These are phyloP conservation scores for Plutomurus gul DNA, from an alignment of 1,140 invertebrate genomes.

Conservation along the genomic window DNA sequence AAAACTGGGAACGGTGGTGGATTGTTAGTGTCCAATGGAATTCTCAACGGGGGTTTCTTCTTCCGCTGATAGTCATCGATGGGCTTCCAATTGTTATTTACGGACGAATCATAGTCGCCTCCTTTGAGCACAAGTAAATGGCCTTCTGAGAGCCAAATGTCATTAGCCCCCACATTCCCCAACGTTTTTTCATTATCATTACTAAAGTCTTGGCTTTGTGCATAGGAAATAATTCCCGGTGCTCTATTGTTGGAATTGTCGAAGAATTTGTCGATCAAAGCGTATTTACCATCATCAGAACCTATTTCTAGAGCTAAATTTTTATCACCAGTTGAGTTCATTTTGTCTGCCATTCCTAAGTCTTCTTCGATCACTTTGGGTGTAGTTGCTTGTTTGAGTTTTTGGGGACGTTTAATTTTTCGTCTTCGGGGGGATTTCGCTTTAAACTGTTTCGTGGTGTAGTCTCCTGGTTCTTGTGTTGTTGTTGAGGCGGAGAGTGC, in stretches of 20 bases:
- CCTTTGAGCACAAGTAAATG: constrained; percentile 82
- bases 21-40: constrained; percentile 72
- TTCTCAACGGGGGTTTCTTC: constrained; percentile 65
- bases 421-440: constrained; percentile 37
- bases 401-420: constrained; percentile 51
- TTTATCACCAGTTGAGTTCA: constrained; percentile 45
- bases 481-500: too few relatives aligned
- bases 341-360: constrained; percentile 16
- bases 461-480: not conserved
- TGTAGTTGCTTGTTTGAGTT: constrained; percentile 12
- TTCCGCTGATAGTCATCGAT: constrained; percentile 80
- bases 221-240: constrained; percentile 80
- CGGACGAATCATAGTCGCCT: constrained; percentile 62
- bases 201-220: constrained; percentile 66
- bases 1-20: constrained; percentile 84
- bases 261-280: constrained; percentile 81
- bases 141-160: constrained; percentile 87
- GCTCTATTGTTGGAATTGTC: constrained; percentile 68
- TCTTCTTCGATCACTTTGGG: constrained; percentile 19
- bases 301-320: constrained; percentile 53
- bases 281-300: constrained; percentile 80
- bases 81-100: constrained; percentile 67
- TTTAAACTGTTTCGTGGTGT: constrained; percentile 33
- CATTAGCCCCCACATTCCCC: constrained; percentile 78
- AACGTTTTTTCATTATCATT: constrained; percentile 67